Evolutionary conservation across 2,888 invertebrate species (phyloP).

Genomic region (Glyphotaelius pellucidus): DNA sequence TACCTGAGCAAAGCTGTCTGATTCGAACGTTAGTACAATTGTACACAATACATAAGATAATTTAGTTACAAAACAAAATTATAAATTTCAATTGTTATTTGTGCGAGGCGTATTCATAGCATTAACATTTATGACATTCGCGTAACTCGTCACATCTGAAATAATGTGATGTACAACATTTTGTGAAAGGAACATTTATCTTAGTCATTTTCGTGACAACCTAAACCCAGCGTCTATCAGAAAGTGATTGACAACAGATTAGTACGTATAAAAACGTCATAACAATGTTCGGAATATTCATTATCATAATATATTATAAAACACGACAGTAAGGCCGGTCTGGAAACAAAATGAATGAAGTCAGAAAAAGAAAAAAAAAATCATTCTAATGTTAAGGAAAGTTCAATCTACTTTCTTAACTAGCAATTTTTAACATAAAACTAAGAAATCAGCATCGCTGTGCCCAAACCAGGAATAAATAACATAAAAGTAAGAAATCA

Average conservation of each 20-base stretch:
- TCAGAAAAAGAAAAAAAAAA: not conserved
- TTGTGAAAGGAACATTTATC: not conserved
- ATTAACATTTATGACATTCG: not conserved
- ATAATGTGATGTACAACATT: not conserved
- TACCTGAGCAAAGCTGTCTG: not conserved
- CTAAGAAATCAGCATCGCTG: too few relatives aligned
- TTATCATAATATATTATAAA: conserved; percentile 2
- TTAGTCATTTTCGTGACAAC: not conserved
- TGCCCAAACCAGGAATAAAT: too few relatives aligned
- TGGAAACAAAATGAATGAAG: not conserved
- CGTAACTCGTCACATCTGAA: not conserved
- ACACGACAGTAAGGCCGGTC: not conserved
- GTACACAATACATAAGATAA: not conserved
- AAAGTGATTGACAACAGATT: conserved; percentile 2
- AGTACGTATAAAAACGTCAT: conserved; percentile 2
- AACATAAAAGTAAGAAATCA: too few relatives aligned
- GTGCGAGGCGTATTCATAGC: not conserved
- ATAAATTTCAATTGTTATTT: not conserved
- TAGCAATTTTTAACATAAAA: too few relatives aligned
- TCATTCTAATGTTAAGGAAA: too few relatives aligned
- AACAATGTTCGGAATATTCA: not conserved
- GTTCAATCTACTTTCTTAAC: too few relatives aligned
- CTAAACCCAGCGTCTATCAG: not conserved
- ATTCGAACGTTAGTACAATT: not conserved
- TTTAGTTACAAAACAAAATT: conserved; percentile 2